Evolutionary conservation across 2,797 vertebrate species (phyloP).

Genomic region (Aphelocoma californica): DNA sequence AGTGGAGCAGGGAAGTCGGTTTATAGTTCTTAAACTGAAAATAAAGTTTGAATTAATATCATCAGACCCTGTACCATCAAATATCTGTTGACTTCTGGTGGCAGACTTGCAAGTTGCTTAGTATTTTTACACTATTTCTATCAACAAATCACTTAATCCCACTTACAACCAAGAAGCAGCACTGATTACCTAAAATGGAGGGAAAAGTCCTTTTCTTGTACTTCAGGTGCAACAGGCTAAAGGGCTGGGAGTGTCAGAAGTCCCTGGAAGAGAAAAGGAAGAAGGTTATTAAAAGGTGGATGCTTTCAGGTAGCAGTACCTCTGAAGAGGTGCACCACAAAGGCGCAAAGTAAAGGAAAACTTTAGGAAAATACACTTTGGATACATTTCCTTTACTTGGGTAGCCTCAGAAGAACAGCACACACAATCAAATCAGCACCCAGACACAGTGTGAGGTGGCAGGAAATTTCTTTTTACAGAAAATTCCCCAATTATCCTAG

Average conservation of each 20-base stretch:
- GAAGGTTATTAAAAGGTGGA: background rate
- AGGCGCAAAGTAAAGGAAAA: background rate
- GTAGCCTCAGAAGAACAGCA: background rate
- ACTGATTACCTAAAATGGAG: background rate
- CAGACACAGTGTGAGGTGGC: background rate
- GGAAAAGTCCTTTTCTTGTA: background rate
- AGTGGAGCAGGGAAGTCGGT: fast-evolving
- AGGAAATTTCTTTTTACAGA: background rate
- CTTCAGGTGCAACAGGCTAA: background rate
- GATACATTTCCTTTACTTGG: background rate
- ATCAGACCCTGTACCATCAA: background rate
- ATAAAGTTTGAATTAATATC: background rate
- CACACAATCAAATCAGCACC: background rate
- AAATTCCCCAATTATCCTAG: background rate
- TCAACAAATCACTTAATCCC: background rate
- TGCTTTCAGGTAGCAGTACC: background rate
- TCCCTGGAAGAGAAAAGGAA: background rate
- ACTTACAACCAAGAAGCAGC: background rate
- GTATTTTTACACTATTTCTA: background rate
- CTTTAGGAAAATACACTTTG: background rate
- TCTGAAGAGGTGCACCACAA: background rate
- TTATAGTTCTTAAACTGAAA: background rate
- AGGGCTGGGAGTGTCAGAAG: background rate
- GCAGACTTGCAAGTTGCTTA: background rate
- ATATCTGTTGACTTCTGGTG: background rate